Base-by-base conservation (phyloP, 2,888 invertebrate genomes). In the Seira musarum region DNA sequence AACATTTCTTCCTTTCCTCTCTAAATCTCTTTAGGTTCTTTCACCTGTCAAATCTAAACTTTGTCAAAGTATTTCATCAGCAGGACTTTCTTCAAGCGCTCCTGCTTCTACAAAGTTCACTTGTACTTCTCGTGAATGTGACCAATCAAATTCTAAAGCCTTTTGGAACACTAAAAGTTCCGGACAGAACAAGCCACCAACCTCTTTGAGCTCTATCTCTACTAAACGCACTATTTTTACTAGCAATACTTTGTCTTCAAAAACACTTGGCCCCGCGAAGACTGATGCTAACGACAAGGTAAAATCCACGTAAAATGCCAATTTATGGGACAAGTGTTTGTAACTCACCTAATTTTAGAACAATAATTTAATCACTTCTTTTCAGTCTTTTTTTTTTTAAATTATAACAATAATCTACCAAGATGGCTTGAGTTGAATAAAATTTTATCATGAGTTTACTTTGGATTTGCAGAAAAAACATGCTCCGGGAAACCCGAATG, bases 11-110 rank as follows among this genome's bases (percentile, higher is more conserved):
- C 8, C 30, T 40, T 40, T 63, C 63, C 40, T 15, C 66, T 63
- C 63, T 61, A 15, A 15, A 1, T 71, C 21, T 40, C 63, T 71
- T 71, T 77, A 82, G 80, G 82, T 79, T 79, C 73, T 82, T 77
- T 82, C 80, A 24, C 82, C 82, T 82, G 71, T 82, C 70, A 82
- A 82, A 75, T 71, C 82, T 82, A 82, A 82, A 73, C 70, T 78
- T 74, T 82, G 78, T 78, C 17, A 57, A 70, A 78, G 78, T 79
- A 49, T 78, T 67, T 74, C 81, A 40, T 72, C 81, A 70, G 60
- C 82, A 78, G 82, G 78, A 30, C 70, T 78, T 53, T 68, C 72
- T 73, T 66, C 71, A 49, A 79, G 63, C 68, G 46, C 72, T 66
- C 3, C 67, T 13, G 57, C 66, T 49, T 70, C 69, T 70, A 13